phyloP scores from a whole-genome alignment of 2,113 vertebrate genomes.

The Prinia subflava region DNA sequence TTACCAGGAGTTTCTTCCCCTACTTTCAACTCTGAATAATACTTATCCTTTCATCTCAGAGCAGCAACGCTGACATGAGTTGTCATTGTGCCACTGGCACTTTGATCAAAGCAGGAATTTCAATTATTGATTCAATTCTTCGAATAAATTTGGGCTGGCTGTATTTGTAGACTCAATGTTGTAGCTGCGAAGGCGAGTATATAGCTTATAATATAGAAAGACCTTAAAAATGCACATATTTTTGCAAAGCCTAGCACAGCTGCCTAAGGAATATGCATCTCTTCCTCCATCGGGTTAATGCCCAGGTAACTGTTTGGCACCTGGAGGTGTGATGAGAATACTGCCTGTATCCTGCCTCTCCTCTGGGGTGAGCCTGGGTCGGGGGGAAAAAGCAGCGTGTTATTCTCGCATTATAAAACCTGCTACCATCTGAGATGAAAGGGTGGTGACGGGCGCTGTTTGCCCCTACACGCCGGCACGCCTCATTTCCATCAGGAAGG shows the following conservation, averaged over 20 bases:
- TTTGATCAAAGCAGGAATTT: conserved; percentile 38
- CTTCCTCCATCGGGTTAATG: accelerated
- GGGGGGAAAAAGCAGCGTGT: accelerated
- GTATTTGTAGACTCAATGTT: not conserved
- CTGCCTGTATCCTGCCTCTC: not conserved
- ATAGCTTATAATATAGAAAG: not conserved
- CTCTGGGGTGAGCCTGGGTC: not conserved
- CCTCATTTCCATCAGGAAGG: not conserved
- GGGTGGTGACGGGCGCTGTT: not conserved
- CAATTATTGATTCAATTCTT: conserved; percentile 25
- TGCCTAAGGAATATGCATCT: not conserved
- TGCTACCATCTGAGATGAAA: not conserved
- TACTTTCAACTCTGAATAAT: not conserved
- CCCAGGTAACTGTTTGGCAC: not conserved
- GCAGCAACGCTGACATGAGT: not conserved
- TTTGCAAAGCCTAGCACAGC: not conserved
- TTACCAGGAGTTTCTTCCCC: not conserved
- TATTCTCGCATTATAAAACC: not conserved
- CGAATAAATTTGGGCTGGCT: not conserved
- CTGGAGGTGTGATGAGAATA: not conserved
- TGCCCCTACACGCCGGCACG: not conserved
- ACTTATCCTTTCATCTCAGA: conserved; percentile 4
- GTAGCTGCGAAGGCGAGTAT: not conserved
- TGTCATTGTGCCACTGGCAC: not conserved
- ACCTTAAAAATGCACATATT: not conserved